Conservation (phyloP, 1,140 invertebrate genomes). For the Littorina saxatilis region DNA sequence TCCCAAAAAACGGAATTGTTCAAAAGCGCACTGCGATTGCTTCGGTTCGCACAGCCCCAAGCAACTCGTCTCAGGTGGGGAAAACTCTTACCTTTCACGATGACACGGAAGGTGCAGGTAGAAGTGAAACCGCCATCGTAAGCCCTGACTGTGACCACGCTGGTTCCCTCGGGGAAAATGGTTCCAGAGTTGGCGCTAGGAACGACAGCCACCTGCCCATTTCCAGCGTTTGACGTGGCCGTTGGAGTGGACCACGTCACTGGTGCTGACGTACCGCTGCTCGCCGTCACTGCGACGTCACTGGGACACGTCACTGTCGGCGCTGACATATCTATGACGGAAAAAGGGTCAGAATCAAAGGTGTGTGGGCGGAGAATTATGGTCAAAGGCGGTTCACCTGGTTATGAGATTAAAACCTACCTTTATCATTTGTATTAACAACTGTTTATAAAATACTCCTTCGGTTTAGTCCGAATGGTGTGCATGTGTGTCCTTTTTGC, state of each 20-base stretch:
- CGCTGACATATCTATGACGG: conserved; percentile 50
- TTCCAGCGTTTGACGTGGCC: conserved; percentile 51
- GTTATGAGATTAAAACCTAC: no score
- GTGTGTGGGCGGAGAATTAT: no score
- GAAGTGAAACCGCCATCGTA: conserved; percentile 46
- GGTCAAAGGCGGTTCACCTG: no score
- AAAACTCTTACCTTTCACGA: conserved; percentile 58
- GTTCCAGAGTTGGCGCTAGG: conserved; percentile 51
- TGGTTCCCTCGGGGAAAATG: conserved; percentile 52
- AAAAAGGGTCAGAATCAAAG: no score
- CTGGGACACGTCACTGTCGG: conserved; percentile 49
- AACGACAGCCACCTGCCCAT: conserved; percentile 38
- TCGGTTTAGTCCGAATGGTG: no score
- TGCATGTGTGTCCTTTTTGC: no score
- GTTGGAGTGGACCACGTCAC: conserved; percentile 47
- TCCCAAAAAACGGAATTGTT: no score
- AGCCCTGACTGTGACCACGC: conserved; percentile 54
- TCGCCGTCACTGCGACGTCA: conserved; percentile 42
- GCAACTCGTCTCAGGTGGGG: no score
- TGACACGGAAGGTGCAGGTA: conserved; percentile 55
- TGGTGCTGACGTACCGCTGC: conserved; percentile 44
- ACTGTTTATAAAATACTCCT: no score
- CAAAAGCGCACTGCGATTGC: no score
- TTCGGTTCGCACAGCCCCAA: no score
- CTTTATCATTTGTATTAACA: no score